Evolutionary conservation across 2,113 vertebrate genomes (phyloP), one percentile per base, ranked within the genome.

Genomic region (Siphamia tubifer): DNA sequence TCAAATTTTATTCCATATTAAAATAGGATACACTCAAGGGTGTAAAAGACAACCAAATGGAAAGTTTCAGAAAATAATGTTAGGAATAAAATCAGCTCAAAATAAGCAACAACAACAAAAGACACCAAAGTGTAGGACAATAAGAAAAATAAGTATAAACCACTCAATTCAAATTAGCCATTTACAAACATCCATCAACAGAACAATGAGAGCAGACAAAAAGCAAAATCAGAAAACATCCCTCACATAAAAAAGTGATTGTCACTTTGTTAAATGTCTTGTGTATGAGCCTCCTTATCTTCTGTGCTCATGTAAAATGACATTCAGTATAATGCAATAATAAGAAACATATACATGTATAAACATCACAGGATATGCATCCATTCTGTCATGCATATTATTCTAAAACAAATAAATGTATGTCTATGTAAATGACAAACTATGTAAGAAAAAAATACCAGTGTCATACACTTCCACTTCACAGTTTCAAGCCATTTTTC

Each of bases 1-100:
- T 55, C 52, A 48, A 64, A 67, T 1, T 54, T 68, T 48, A 67
- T 61, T 74, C 6, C 54, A 45, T 25, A 24, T 30, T 19, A 15
- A 43, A n/a, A n/a, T n/a, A n/a, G n/a, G 8, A 62, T 32, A 63
- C 31, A 77, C 2, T 17, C 15, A 55, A 39, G 2, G 4, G 4
- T 48, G 34, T 25, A 39, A 34, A 54, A 58, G 17, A 34, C 51
- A 60, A 48, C 44, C 5, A 32, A 19, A 58, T 17, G 32, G 7
- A 38, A 8, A 17, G 13, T 36, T 36, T n/a, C 2, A 25, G 28
- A 27, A 32, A 35, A 49, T n/a, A 19, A n/a, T 27, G 16, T 35
- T 17, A 17, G 6, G 4, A 39, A 9, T 47, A 63, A 67, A 76
- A 62, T 10, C 16, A 58, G 25, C 35, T 51, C 30, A 15, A 71